phyloP scores from a whole-genome alignment of 2,113 vertebrate genomes.

The Triplophysa siluroides region DNA sequence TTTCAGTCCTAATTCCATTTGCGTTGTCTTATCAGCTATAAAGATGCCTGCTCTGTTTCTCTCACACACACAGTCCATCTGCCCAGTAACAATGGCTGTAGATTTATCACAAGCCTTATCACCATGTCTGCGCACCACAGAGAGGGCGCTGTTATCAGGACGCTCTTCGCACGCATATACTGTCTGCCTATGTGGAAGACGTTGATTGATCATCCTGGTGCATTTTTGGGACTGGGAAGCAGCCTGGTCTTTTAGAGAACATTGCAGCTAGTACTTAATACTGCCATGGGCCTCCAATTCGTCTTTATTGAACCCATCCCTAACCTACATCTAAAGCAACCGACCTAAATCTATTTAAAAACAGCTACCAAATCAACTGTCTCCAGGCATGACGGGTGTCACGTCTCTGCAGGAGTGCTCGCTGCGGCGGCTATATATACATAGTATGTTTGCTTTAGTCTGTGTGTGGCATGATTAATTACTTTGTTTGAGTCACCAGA shows the following conservation, averaged over 20 bases:
- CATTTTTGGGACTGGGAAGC: not conserved
- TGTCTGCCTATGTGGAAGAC: conserved; percentile 17
- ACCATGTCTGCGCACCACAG: conserved; percentile 9
- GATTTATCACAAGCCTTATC: conserved; percentile 46
- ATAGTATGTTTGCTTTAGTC: conserved; percentile 5
- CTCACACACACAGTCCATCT: conserved; percentile 16
- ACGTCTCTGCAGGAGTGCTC: not conserved
- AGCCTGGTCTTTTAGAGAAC: not conserved
- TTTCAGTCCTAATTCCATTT: conserved; percentile 2
- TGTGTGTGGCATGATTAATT: conserved; percentile 14
- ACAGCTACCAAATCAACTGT: conserved; percentile 6
- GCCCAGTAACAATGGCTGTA: conserved; percentile 20
- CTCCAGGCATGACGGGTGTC: conserved; percentile 2
- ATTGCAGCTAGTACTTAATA: not conserved
- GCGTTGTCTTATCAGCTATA: conserved; percentile 28
- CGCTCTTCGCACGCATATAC: not conserved
- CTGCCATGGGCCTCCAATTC: not conserved
- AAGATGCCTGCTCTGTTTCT: conserved; percentile 25
- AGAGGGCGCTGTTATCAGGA: conserved; percentile 9
- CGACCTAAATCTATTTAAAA: not conserved
- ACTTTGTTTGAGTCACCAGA: not conserved
- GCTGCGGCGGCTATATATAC: not conserved
- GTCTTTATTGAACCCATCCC: not conserved
- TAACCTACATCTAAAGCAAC: not conserved
- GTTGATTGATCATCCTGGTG: conserved; percentile 21